These are phyloP conservation scores for Apamea sordens DNA, from an alignment of 2,888 invertebrate genomes.

Conservation along the genomic window DNA sequence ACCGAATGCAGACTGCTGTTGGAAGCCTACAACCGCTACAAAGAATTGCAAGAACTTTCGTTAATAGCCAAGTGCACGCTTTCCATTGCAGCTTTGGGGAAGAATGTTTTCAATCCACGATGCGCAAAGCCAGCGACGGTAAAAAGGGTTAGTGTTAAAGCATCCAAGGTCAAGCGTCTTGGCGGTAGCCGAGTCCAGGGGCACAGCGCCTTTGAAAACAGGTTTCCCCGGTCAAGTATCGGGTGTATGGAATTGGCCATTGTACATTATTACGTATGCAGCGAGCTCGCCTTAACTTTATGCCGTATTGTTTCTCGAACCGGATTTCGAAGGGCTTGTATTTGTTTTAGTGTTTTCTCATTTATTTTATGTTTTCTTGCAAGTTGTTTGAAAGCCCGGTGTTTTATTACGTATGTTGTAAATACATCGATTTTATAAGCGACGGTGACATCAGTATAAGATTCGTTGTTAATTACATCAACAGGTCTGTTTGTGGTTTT, in stretches of 20 bases:
- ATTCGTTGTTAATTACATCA: conserved; percentile 44
- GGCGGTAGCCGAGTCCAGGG: conserved; percentile 58
- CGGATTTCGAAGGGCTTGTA: conserved; percentile 58
- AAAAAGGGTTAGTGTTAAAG: conserved; percentile 41
- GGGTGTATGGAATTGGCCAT: conserved; percentile 70
- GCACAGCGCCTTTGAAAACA: conserved; percentile 71
- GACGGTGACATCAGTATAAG: conserved; percentile 34
- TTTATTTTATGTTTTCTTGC: conserved; percentile 58
- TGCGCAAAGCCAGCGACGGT: conserved; percentile 41
- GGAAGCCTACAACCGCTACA: conserved; percentile 22
- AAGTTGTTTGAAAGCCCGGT: conserved; percentile 40
- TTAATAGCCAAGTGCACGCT: conserved; percentile 32
- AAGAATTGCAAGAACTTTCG: conserved; percentile 19
- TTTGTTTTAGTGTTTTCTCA: conserved; percentile 47
- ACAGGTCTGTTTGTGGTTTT: conserved; percentile 29
- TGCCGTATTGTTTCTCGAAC: conserved; percentile 72
- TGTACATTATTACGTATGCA: conserved; percentile 73
- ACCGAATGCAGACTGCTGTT: conserved; percentile 32
- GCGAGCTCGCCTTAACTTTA: conserved; percentile 65
- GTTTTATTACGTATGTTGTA: conserved; percentile 40
- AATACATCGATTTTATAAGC: conserved; percentile 46
- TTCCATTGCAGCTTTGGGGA: conserved; percentile 63
- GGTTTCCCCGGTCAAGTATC: conserved; percentile 75
- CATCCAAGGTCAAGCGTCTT: conserved; percentile 66
- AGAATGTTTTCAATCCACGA: conserved; percentile 45